Percentiles rank a stretch among this genome's conserved stretches.
Evolutionary conservation across 2,113 vertebrate species (phyloP).

Genomic region (Panthera uncia): DNA sequence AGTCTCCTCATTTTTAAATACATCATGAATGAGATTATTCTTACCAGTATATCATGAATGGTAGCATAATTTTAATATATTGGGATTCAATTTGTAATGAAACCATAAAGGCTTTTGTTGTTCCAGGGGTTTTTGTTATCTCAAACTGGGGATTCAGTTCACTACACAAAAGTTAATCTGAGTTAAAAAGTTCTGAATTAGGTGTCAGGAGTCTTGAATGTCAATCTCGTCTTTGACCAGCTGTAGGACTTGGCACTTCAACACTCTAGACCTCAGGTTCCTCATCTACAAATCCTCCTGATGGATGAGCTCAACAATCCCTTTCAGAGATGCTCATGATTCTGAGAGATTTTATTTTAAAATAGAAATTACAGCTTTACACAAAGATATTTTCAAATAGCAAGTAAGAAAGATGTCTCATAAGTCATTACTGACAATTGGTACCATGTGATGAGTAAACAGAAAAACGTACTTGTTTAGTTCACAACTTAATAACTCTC

Average conservation of each 20-base stretch:
- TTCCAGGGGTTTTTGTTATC: neutral
- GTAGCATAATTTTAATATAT: neutral
- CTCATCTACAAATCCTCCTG: neutral
- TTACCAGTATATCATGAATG: neutral
- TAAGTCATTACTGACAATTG: slow-evolving; percentile 12
- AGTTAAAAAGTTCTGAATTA: neutral
- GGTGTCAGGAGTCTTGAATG: too few species aligned
- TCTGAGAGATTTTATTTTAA: slow-evolving; percentile 21
- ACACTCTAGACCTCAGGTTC: neutral
- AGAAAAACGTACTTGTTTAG: neutral
- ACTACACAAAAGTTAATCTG: neutral
- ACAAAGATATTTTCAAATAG: slow-evolving; percentile 16
- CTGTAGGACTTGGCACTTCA: neutral
- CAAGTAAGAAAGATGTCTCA: neutral
- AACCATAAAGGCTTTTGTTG: neutral
- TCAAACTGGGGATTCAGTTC: neutral
- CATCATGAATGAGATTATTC: neutral
- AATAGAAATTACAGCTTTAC: slow-evolving; percentile 2
- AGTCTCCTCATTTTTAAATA: neutral
- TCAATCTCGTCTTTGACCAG: neutral
- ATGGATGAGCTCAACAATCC: neutral
- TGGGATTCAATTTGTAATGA: neutral
- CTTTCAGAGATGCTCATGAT: neutral
- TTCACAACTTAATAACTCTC: neutral
- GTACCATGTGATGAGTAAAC: neutral